A percentile compares a stretch with the other conserved stretches of the same genome.
Evolutionary conservation across 2,113 vertebrate genomes (phyloP).

Genomic region (Hymenochirus boettgeri): DNA sequence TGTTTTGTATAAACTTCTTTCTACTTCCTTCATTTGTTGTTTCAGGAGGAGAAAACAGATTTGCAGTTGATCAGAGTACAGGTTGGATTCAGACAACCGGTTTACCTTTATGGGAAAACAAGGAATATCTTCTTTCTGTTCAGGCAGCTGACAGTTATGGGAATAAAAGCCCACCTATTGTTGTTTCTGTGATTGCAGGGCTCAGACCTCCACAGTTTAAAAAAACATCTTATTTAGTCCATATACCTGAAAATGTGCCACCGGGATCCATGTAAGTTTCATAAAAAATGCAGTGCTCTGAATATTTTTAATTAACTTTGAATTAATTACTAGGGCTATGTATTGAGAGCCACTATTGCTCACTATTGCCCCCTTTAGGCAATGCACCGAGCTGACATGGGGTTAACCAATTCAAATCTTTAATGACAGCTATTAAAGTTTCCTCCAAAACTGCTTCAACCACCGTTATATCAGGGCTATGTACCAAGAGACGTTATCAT

Average conservation of each 20-base stretch:
- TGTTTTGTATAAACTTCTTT: no score
- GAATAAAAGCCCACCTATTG: slow-evolving; percentile 64
- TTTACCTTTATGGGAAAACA: slow-evolving; percentile 69
- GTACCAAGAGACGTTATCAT: no score
- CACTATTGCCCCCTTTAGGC: no score
- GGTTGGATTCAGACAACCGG: slow-evolving; percentile 77
- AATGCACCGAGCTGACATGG: no score
- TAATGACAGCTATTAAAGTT: no score
- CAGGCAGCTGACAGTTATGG: slow-evolving; percentile 73
- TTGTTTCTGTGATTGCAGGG: slow-evolving; percentile 73
- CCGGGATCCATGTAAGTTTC: slow-evolving; percentile 75
- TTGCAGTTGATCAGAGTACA: slow-evolving; percentile 75
- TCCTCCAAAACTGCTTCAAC: no score
- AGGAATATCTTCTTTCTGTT: slow-evolving; percentile 75
- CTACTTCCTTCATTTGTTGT: not conserved
- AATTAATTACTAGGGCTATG: no score
- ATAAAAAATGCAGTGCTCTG: no score
- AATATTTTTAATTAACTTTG: no score
- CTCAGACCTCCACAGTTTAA: slow-evolving; percentile 73
- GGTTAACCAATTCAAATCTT: no score
- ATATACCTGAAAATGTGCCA: slow-evolving; percentile 68
- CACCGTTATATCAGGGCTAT: no score
- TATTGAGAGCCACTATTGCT: no score
- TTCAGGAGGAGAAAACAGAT: slow-evolving; percentile 78
- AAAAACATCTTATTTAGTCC: slow-evolving; percentile 67